A percentile compares a stretch with the other conserved stretches of the same genome.
These are phyloP conservation scores for Crypturellus tataupa DNA, from an alignment of 2,797 vertebrate genomes.

Conservation along the genomic window DNA sequence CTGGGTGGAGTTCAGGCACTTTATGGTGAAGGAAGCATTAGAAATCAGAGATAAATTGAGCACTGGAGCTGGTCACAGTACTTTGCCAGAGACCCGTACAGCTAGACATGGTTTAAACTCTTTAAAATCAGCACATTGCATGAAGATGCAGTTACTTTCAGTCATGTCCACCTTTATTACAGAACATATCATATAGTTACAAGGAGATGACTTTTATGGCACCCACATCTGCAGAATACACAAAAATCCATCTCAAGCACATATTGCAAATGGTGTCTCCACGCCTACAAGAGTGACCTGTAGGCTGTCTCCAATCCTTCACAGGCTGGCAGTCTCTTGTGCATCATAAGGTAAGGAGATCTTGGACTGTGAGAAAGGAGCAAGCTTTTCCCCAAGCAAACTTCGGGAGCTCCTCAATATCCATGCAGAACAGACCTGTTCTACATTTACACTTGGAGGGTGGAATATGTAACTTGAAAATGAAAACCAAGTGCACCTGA, in stretches of 20 bases:
- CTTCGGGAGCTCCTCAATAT: background rate
- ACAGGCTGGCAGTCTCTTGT: background rate
- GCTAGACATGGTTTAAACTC: background rate
- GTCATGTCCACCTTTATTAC: background rate
- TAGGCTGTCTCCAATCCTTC: background rate
- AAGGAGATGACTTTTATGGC: background rate
- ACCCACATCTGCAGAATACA: background rate
- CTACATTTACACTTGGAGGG: background rate
- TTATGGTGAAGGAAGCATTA: background rate
- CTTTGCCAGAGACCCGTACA: conserved; percentile 1
- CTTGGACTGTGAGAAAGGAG: background rate
- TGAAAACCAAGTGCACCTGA: background rate
- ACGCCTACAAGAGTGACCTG: background rate
- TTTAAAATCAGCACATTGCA: background rate
- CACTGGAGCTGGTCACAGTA: background rate
- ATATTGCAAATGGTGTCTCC: background rate
- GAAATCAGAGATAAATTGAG: background rate
- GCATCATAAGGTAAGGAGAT: background rate
- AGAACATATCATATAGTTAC: background rate
- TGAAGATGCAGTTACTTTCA: conserved; percentile 34
- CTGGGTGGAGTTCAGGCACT: background rate
- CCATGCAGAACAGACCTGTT: background rate
- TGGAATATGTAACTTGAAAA: background rate
- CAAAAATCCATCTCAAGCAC: background rate
- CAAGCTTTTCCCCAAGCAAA: background rate